Evolutionary conservation across 2,113 vertebrate species (phyloP).

Genomic region (Corythoichthys intestinalis): DNA sequence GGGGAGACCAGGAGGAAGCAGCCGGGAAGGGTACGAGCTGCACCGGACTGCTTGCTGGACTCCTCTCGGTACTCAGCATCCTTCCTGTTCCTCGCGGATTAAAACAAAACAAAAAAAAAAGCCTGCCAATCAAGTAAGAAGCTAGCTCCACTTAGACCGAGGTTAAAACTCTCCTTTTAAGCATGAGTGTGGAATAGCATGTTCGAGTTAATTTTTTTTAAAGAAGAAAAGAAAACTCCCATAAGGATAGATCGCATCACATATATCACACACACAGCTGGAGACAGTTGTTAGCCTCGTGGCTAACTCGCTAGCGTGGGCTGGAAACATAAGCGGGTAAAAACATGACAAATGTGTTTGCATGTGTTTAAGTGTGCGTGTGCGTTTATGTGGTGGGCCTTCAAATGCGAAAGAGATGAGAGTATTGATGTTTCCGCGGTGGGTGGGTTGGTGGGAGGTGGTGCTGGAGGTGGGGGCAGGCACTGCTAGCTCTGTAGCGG

Average conservation of each 20-base stretch:
- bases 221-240: neutral
- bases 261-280: conserved; percentile 39
- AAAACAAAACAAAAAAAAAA: conserved; percentile 12
- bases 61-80: conserved; percentile 43
- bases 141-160: neutral
- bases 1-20: conserved; percentile 45
- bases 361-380: neutral
- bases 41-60: conserved; percentile 22
- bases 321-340: neutral
- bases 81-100: conserved; percentile 51
- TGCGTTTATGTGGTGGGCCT: neutral
- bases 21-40: conserved; percentile 7
- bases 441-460: conserved; percentile 35
- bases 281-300: conserved; percentile 37
- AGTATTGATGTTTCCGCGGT: conserved; percentile 31
- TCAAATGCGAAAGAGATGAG: neutral
- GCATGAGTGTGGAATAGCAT: neutral
- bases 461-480: neutral
- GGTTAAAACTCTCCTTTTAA: neutral
- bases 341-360: conserved; percentile 1
- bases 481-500: conserved; percentile 56
- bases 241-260: conserved; percentile 13
- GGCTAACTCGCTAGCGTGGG: conserved; percentile 53
- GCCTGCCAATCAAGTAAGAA: conserved; percentile 58
- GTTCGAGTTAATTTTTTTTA: neutral